phyloP scores from a whole-genome alignment of 2,113 vertebrate genomes.

The Neolamprologus modestus region DNA sequence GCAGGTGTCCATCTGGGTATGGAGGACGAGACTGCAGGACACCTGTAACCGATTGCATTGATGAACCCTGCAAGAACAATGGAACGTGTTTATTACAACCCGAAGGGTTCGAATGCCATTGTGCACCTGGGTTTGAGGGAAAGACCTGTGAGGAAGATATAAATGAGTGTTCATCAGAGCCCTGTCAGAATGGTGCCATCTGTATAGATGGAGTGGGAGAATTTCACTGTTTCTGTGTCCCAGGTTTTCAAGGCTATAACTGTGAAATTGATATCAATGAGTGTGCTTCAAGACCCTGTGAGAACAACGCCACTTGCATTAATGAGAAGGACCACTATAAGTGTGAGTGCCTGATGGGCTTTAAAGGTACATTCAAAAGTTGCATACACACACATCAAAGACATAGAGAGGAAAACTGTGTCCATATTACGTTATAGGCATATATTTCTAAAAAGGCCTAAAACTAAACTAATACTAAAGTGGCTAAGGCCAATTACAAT shows the following conservation, averaged over 20 bases:
- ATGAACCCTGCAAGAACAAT: slow-evolving; percentile 76
- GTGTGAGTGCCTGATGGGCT: slow-evolving; percentile 80
- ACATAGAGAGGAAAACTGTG: background rate
- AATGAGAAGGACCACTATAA: slow-evolving; percentile 84
- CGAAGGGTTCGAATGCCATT: slow-evolving; percentile 57
- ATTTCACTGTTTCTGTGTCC: slow-evolving; percentile 92
- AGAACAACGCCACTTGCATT: slow-evolving; percentile 82
- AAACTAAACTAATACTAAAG: background rate
- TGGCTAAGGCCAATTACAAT: background rate
- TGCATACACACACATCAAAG: background rate
- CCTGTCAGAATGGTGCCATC: slow-evolving; percentile 88
- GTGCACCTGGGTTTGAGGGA: slow-evolving; percentile 71
- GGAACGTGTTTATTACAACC: slow-evolving; percentile 65
- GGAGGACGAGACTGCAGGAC: slow-evolving; percentile 62
- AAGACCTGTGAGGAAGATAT: slow-evolving; percentile 70
- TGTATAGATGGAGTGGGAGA: slow-evolving; percentile 71
- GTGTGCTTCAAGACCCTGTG: slow-evolving; percentile 87
- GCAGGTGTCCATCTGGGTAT: slow-evolving; percentile 69
- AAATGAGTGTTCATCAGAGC: slow-evolving; percentile 76
- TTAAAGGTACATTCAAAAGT: slow-evolving; percentile 73
- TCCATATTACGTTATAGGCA: background rate
- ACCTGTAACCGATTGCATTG: slow-evolving; percentile 62
- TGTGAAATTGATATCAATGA: slow-evolving; percentile 97
- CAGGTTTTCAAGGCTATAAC: slow-evolving; percentile 86
- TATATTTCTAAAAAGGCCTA: background rate